Evolutionary conservation across 2,113 vertebrate species (phyloP).

Genomic region (Girardinichthys multiradiatus): DNA sequence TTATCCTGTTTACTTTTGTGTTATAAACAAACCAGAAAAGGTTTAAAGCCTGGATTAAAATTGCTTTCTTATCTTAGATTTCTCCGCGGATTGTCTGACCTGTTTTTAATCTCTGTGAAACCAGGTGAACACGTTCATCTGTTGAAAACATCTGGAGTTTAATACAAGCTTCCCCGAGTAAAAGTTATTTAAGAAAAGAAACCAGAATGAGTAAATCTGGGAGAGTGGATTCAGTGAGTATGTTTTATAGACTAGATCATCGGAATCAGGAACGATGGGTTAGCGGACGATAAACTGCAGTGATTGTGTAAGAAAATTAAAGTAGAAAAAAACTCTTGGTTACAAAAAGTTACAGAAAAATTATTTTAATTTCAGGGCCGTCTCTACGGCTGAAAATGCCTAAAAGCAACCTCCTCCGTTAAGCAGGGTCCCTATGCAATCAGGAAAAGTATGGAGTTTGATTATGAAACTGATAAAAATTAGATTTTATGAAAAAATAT

Average conservation of each 20-base stretch:
- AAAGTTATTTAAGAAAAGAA: background rate
- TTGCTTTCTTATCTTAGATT: slow-evolving; percentile 4
- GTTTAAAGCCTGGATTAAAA: background rate
- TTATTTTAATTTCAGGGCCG: no score
- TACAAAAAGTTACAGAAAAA: no score
- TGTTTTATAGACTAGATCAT: background rate
- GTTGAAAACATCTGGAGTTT: slow-evolving; percentile 11
- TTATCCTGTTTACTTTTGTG: slow-evolving; percentile 16
- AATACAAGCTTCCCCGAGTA: background rate
- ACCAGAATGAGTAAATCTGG: background rate
- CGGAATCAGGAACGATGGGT: no score
- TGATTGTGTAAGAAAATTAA: no score
- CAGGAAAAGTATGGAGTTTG: no score
- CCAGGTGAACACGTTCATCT: slow-evolving; percentile 7
- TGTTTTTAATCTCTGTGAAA: slow-evolving; percentile 8
- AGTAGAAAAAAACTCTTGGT: no score
- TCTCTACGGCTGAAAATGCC: no score
- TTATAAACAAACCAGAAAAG: slow-evolving; percentile 4
- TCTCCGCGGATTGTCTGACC: slow-evolving; percentile 1
- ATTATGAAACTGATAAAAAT: no score
- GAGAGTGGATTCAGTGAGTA: background rate
- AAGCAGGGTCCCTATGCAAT: no score
- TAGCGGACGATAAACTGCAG: no score
- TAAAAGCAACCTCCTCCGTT: no score
- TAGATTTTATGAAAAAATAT: no score